Evolutionary conservation across 1,140 invertebrate species (phyloP).

Genomic region (Littorina saxatilis): DNA sequence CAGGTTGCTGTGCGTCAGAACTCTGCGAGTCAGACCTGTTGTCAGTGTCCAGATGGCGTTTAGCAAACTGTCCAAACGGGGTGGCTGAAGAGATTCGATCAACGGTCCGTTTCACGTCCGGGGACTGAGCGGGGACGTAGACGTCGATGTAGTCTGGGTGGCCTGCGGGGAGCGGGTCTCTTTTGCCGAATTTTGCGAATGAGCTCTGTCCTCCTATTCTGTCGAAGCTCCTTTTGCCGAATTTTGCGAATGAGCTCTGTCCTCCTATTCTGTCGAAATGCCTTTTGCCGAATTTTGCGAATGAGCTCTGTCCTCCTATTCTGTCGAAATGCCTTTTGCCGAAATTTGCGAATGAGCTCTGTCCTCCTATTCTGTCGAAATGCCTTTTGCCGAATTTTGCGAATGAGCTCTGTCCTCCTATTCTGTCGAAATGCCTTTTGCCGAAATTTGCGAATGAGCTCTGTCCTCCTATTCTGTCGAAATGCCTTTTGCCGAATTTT

Average conservation of each 20-base stretch:
- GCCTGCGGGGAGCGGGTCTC: background rate
- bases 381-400: constrained; percentile 19
- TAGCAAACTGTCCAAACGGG: constrained; percentile 1
- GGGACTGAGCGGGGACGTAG: no score
- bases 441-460: constrained; percentile 20
- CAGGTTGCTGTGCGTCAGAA: background rate
- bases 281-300: constrained; percentile 22
- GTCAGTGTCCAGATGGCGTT: background rate
- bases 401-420: background rate
- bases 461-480: constrained; percentile 9
- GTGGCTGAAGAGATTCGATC: constrained; percentile 13
- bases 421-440: constrained; percentile 12
- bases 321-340: constrained; percentile 23
- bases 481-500: constrained; percentile 19
- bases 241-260: constrained; percentile 5
- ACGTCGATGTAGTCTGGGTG: background rate
- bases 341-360: constrained; percentile 23
- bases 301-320: background rate
- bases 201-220: background rate
- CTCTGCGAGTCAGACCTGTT: background rate
- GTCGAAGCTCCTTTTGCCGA: constrained; percentile 19
- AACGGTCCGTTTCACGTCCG: background rate
- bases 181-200: constrained; percentile 24
- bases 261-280: constrained; percentile 28
- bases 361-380: constrained; percentile 6